Base-by-base conservation (phyloP, 2,797 vertebrate genomes). In the Bovichtus diacanthus region DNA sequence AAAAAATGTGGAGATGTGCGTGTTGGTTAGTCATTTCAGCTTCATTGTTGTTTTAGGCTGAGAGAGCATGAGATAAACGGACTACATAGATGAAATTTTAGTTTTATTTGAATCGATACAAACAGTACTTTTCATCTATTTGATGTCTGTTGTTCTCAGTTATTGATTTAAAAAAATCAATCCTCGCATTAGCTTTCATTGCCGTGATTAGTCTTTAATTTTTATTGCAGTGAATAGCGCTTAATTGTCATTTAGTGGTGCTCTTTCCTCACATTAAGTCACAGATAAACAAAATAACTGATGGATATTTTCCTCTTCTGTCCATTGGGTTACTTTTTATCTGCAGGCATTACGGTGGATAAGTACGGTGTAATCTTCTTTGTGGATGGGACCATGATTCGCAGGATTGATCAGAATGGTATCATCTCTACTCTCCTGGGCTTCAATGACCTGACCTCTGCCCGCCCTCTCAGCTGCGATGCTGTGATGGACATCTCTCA, bases 401-500 rank as follows among this genome's bases (percentile, higher is more conserved):
- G 98, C 54, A 91, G 98, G 47, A 95, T 99, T 39, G 98, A 99
- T 90, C 98, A 98, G 92, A 99, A 99, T 0, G 98, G 98, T 21
- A 96, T 99, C 90, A 99, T 99, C 92, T 99, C 98, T 34, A 99
- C 98, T 11, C 90, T 99, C 54, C 88, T 99, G 80, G 98, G 98
- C 71, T 99, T 98, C 93, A 99, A 99, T 41, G 98, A 99, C 90
- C 93, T 99, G 85, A 99, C 97, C 4, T 99, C 98, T 0, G 97
- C 98, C 43, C 95, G 98, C 72, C 98, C 98, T 51, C 96, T 99
- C 79, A 99, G 98, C 93, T 99, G 98, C 21, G 98, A 99, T 70
- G 97, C 98, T 0, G 97, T 98, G 84, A 99, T 99, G 98, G 98
- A 99, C 91, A 99, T 99, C 90, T 99, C 98, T 64, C 98, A 99